Evolutionary conservation across 2,888 invertebrate species (phyloP).

Genomic region (Sphaeridia pumilis): DNA sequence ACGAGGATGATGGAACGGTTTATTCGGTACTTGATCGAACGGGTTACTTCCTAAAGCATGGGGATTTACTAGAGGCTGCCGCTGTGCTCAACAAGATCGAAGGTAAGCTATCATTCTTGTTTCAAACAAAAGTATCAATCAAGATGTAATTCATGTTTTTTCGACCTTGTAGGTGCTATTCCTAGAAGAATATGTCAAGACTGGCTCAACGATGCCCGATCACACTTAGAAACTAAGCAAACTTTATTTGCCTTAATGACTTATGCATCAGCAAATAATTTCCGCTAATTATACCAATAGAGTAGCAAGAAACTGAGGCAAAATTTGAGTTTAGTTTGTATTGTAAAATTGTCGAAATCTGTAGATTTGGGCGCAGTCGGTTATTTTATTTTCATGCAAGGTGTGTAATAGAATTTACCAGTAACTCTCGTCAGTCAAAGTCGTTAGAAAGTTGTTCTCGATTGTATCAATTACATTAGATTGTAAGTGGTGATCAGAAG

Average conservation of each 20-base stretch:
- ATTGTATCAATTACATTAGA: no score
- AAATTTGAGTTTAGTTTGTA: no score
- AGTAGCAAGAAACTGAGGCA: no score
- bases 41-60: conserved; percentile 21
- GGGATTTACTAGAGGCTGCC: conserved; percentile 28
- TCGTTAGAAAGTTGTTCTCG: no score
- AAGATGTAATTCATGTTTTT: background rate
- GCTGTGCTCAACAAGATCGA: conserved; percentile 22
- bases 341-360: no score
- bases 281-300: conserved; percentile 1
- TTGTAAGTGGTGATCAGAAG: no score
- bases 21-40: conserved; percentile 24
- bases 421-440: no score
- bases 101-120: conserved; percentile 14
- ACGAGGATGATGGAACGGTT: conserved; percentile 8
- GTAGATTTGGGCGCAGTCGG: no score
- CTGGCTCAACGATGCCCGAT: conserved; percentile 28
- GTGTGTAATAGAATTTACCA: background rate
- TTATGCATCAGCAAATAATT: conserved; percentile 19
- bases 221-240: conserved; percentile 31
- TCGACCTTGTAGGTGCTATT: conserved; percentile 13
- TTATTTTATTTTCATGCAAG: no score
- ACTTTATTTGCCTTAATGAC: conserved; percentile 31
- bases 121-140: background rate
- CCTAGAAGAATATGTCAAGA: conserved; percentile 26